Base-by-base conservation (phyloP, 2,888 invertebrate species). In the Drosophila mulleri region DNA sequence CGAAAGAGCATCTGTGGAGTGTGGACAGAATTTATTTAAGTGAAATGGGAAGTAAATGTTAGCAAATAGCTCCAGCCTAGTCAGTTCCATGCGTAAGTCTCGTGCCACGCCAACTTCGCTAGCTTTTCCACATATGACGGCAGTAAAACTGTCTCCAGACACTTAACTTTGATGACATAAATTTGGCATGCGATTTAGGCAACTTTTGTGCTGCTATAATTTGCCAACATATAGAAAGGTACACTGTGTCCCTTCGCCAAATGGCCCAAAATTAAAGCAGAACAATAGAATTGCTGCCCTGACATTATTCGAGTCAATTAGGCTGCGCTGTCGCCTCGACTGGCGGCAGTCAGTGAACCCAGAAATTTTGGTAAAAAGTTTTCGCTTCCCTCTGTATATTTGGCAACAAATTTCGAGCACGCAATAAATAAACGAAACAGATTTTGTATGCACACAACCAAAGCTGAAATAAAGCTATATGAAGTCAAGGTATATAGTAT, bases 371-470 rank as follows among this genome's bases (percentile, higher is more conserved):
- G 53, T 48, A 41, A 47, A 48, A 71, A 60, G 50, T 74, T 53
- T 63, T 48, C 29, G 29, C 42, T 20, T 45, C 39, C 50, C 63
- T 67, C 68, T 72, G 76, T 80, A 80, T 87, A 86, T 89, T 89
- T 84, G 79, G 79, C 82, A 72, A 77, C 77, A 67, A 82, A 75
- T 85, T 88, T 72, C 58, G 61, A 85, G 75, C 83, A 83, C 83
- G 83, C 83, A 83, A 83, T 83, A 89, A 83, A 83, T 78, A 86
- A 80, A 42, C 39, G 32, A 39, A 69, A 65, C 52, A 64, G 61
- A 59, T 56, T 77, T 59, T 59, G 56, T 67, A 56, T 64, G 59
- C 71, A 64, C 62, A 32, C 32, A 8, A 32, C 32, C 32, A 32
- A 32, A 20, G 42, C 48, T 39, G 26, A 44, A 48, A 56, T 48